Conservation (phyloP, 2,888 invertebrate genomes). For the Rotaria magnacalcarata region DNA sequence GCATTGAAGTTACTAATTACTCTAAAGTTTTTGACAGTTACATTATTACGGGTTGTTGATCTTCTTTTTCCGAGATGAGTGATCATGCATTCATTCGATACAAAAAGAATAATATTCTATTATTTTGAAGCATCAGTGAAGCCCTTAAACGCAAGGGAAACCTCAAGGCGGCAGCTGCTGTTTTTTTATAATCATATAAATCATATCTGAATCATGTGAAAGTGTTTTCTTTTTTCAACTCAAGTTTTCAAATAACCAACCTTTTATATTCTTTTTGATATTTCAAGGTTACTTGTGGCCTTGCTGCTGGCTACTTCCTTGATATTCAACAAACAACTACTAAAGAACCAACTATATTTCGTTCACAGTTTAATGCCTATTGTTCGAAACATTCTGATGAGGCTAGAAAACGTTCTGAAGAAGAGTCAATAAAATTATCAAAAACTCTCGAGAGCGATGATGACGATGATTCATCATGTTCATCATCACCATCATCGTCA, state of each 20-base stretch:
- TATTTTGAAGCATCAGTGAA: too few relatives aligned
- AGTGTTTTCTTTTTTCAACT: too few relatives aligned
- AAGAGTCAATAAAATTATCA: not conserved
- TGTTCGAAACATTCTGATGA: constrained; percentile 1
- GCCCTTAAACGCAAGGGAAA: too few relatives aligned
- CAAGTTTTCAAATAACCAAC: not conserved
- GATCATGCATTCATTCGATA: too few relatives aligned
- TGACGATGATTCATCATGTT: not conserved
- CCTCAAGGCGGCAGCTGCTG: too few relatives aligned
- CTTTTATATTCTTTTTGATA: not conserved
- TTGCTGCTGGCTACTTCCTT: constrained; percentile 13
- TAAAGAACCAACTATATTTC: not conserved
- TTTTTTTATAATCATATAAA: too few relatives aligned
- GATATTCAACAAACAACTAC: constrained; percentile 4
- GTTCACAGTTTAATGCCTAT: constrained; percentile 32
- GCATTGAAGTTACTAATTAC: not conserved
- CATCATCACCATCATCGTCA: not conserved
- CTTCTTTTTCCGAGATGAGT: too few relatives aligned
- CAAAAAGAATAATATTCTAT: too few relatives aligned
- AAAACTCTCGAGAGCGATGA: not conserved
- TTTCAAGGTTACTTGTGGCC: constrained; percentile 11
- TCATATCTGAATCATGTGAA: too few relatives aligned
- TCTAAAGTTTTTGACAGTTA: too few relatives aligned
- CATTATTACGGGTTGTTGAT: too few relatives aligned
- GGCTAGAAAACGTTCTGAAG: not conserved